Base-by-base conservation (phyloP, 2,888 invertebrate species). In the Chymomyza amoena region DNA sequence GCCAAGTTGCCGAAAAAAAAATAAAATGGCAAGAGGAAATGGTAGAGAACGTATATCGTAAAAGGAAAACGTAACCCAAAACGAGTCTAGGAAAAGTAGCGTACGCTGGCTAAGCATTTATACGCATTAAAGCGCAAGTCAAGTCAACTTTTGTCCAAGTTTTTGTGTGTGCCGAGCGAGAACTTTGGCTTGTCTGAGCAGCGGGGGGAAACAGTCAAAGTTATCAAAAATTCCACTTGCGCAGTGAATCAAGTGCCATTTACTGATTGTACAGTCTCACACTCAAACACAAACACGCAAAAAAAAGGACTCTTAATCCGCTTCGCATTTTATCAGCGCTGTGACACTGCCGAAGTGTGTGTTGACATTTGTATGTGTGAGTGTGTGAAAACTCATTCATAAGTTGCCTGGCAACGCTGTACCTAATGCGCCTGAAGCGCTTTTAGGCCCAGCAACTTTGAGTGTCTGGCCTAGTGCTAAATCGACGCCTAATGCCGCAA, bases 201-300 rank as follows among this genome's bases (percentile, higher is more conserved):
- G 28, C 6, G 3, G 32, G 16, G 39, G 39, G 20, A 25, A 25
- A 25, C 57, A 56, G 73, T 77, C 71, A 86, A 84, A 84, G 84
- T 84, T 84, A 88, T 88, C 88, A 86, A 86, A 84, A 86, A 88
- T 86, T 84, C 87, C 87, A 82, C 88, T 86, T 88, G 84, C 78
- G 87, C 86, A 79, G 81, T 86, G 87, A 88, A 88, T 88, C 87
- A 86, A 88, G 88, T 86, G 84, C 84, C 86, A 88, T 87, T 84
- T 83, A 84, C 84, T 87, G 84, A 84, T 84, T 87, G 84, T 85
- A 73, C 79, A 79, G 64, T 9, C 32, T 56, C 28, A 56, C 52
- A 52, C 20, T 20, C 18, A 63, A 4, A 51, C 32, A 64, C 32
- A 4, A 32, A 32, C 32, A 1, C 32, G 51, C 52, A 56, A 64